Percentiles rank a stretch among this genome's conserved stretches.
These are phyloP conservation scores for Lucifuga dentata DNA, from an alignment of 2,113 vertebrate species.

Conservation along the genomic window DNA sequence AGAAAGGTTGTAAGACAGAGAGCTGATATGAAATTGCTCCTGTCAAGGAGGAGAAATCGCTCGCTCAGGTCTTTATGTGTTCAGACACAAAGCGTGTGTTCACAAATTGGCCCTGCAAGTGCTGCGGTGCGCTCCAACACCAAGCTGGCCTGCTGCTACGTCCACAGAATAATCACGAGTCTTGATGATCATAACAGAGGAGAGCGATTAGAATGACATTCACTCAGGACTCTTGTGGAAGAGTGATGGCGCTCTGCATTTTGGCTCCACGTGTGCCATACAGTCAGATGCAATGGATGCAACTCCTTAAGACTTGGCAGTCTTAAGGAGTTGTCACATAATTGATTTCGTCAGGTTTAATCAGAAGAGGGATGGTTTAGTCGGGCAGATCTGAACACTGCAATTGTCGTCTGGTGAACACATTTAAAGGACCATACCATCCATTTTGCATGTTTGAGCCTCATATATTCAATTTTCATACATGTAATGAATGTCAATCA, in stretches of 20 bases:
- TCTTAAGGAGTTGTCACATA: neutral
- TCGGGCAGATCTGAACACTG: too few species aligned
- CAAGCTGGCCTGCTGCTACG: neutral
- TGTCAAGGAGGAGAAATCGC: constrained; percentile 62
- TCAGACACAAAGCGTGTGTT: constrained; percentile 63
- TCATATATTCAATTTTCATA: too few species aligned
- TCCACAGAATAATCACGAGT: constrained; percentile 50
- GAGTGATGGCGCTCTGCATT: constrained; percentile 30
- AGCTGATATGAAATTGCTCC: constrained; percentile 59
- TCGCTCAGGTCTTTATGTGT: constrained; percentile 65
- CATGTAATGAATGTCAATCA: too few species aligned
- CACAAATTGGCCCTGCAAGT: constrained; percentile 53
- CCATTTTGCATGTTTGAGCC: too few species aligned
- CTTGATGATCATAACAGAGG: constrained; percentile 47
- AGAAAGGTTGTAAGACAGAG: constrained; percentile 55
- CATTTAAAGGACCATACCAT: too few species aligned
- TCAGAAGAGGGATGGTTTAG: too few species aligned
- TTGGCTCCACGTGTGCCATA: constrained; percentile 7
- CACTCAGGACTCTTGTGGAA: constrained; percentile 33
- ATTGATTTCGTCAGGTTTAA: too few species aligned
- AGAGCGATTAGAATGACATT: constrained; percentile 32
- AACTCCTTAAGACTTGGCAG: constrained; percentile 7
- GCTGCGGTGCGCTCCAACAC: constrained; percentile 44
- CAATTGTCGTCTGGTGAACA: too few species aligned
- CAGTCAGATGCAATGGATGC: neutral